Evolutionary conservation across 2,888 invertebrate genomes (phyloP).

Genomic region (Acronicta alni): DNA sequence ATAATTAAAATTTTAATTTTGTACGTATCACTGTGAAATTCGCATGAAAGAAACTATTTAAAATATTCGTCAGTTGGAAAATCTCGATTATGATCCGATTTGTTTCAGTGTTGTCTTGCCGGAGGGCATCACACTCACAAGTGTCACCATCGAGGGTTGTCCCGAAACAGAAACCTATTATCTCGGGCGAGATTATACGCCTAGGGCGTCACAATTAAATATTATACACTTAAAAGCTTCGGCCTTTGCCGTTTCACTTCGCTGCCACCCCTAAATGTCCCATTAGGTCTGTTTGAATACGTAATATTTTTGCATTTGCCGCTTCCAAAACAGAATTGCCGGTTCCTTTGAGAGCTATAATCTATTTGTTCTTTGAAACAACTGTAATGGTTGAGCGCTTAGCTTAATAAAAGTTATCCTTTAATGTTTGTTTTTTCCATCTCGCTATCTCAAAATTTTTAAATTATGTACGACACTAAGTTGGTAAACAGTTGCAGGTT

Average conservation of each 20-base stretch:
- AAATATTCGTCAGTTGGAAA: constrained; percentile 81
- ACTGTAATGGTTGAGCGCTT: constrained; percentile 86
- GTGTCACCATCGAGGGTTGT: constrained; percentile 87
- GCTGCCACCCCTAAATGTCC: constrained; percentile 90
- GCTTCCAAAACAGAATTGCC: constrained; percentile 87
- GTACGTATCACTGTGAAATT: constrained; percentile 23
- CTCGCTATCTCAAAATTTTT: constrained; percentile 35
- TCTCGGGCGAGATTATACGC: constrained; percentile 90
- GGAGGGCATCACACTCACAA: constrained; percentile 85
- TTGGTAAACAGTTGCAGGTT: constrained; percentile 25
- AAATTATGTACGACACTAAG: constrained; percentile 29
- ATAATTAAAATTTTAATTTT: constrained; percentile 50
- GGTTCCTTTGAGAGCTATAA: constrained; percentile 88
- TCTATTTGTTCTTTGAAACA: constrained; percentile 89
- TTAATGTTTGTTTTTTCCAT: constrained; percentile 69
- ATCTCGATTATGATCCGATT: constrained; percentile 88
- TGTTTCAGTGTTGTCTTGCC: constrained; percentile 84
- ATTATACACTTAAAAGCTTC: constrained; percentile 90
- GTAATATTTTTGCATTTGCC: constrained; percentile 90
- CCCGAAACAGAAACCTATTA: constrained; percentile 90
- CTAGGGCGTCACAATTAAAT: constrained; percentile 90
- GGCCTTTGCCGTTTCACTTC: constrained; percentile 89
- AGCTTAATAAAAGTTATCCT: constrained; percentile 80
- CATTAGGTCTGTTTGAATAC: constrained; percentile 90
- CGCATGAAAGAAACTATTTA: constrained; percentile 56